phyloP scores from a whole-genome alignment of 2,888 invertebrate genomes.

The Chloroclysta siterata region DNA sequence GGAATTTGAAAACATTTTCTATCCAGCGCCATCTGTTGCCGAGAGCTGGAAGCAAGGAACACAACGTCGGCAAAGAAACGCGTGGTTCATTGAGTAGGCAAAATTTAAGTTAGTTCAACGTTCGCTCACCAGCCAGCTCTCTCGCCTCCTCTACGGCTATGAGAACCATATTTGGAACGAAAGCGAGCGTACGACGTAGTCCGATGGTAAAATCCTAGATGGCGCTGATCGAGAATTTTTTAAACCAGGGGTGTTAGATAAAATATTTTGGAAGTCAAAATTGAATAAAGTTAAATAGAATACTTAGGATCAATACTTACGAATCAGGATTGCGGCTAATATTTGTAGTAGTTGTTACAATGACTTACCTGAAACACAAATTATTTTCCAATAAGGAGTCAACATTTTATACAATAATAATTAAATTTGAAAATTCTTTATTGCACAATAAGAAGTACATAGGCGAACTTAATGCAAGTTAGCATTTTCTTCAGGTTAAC shows the following conservation, averaged over 20 bases:
- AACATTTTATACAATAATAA: too few relatives aligned
- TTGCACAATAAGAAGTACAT: too few relatives aligned
- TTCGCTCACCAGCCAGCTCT: slow-evolving; percentile 9
- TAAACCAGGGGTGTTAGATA: background rate
- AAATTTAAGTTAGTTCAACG: slow-evolving; percentile 21
- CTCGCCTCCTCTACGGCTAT: background rate
- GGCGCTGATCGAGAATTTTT: slow-evolving; percentile 37
- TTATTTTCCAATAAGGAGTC: background rate
- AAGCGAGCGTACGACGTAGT: slow-evolving; percentile 27
- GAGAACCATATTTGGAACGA: slow-evolving; percentile 25
- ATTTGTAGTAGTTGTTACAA: background rate
- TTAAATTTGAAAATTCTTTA: too few relatives aligned
- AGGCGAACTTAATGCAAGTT: too few relatives aligned
- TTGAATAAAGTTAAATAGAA: background rate
- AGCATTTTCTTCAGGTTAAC: too few relatives aligned
- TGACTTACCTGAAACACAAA: slow-evolving; percentile 29
- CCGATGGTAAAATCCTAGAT: slow-evolving; percentile 36
- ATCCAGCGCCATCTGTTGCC: slow-evolving; percentile 35
- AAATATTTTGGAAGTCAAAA: background rate
- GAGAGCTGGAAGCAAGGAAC: background rate
- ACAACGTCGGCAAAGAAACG: background rate
- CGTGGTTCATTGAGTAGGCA: background rate
- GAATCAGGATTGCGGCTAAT: background rate
- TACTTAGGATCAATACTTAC: slow-evolving; percentile 8
- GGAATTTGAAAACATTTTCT: too few relatives aligned